Evolutionary conservation across 2,797 vertebrate species (phyloP), one percentile per base, ranked within the genome.

Genomic region (Macrochelys suwanniensis): DNA sequence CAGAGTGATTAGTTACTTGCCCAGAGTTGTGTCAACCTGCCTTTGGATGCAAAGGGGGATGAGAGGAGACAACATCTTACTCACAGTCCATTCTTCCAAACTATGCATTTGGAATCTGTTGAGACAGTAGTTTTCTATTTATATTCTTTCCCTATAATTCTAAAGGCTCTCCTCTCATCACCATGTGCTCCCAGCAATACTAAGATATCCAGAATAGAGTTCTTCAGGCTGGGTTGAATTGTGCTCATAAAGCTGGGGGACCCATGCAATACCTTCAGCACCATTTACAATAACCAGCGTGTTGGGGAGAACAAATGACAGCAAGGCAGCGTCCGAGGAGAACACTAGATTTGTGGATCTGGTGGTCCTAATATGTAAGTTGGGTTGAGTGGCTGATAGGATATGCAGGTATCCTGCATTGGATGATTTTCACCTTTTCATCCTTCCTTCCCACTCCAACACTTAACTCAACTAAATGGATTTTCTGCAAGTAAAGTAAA

Each of bases 281-380:
- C 33, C 54, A 89, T 57, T 57, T 57, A 57, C 26, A 57, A 6
- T 17, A 76, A 10, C 47, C 5, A 15, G 21, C 23, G 88, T 53
- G 33, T 26, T 26, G 56, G 26, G 56, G 56, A 54, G 9, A 5
- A 23, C 12, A n/a, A 59, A 45, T 1, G 1, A 23, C 80, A 91
- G 49, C 12, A 61, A 61, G 21, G 23, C 61, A 68, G 17, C 28
- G 54, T 4, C 0, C 12, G 65, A 9, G 4, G 28, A 57, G 2
- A 80, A 51, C 1, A 11, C 25, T 68, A 84, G 74, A 61, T 54
- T 0, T 57, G 87, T 77, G 10, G 42, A 95, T 1, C 17, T 10
- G 53, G 42, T 65, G 87, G 57, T 37, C 65, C 68, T 56, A 49
- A 25, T 2, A 0, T 19, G 26, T 31, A 86, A 83, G 61, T 1